Evolutionary conservation across 92 coral and sea anemone species (phyloP).

Genomic region (Bergia puertoricense): DNA sequence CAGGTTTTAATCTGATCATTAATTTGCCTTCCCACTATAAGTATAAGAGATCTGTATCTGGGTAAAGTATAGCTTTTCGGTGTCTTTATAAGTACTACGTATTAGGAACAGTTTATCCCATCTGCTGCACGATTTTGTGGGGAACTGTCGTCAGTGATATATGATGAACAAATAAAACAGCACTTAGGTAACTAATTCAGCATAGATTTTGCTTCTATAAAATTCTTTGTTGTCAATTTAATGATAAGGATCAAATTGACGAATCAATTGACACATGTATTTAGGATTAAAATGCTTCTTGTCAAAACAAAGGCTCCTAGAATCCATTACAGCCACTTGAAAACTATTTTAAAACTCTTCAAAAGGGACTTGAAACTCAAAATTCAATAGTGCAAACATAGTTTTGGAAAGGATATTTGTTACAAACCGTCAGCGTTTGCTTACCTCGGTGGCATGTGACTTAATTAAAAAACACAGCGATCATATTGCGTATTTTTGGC

Average conservation of each 20-base stretch:
- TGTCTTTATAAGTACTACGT: background rate
- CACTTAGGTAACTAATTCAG: background rate
- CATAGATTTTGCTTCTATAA: background rate
- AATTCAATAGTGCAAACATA: background rate
- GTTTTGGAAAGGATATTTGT: background rate
- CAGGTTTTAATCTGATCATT: background rate
- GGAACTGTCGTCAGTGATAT: background rate
- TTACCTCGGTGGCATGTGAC: background rate
- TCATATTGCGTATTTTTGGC: background rate
- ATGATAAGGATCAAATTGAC: conserved; percentile 33
- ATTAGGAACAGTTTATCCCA: background rate
- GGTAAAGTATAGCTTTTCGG: background rate
- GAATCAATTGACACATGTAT: conserved; percentile 6
- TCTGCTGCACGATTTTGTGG: background rate
- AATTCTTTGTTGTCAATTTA: conserved; percentile 8
- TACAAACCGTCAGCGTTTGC: background rate
- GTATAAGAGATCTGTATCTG: background rate
- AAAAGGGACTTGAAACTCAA: background rate
- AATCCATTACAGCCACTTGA: conserved; percentile 16
- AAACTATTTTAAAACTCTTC: conserved; percentile 6
- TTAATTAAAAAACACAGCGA: background rate
- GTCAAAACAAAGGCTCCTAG: background rate
- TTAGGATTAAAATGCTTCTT: conserved; percentile 4
- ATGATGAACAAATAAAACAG: conserved; percentile 16
- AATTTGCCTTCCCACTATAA: background rate